These are phyloP conservation scores for Trichoplax adhaerens DNA, from an alignment of 37 sponge, comb jelly and placozoan species.

Conservation along the genomic window DNA sequence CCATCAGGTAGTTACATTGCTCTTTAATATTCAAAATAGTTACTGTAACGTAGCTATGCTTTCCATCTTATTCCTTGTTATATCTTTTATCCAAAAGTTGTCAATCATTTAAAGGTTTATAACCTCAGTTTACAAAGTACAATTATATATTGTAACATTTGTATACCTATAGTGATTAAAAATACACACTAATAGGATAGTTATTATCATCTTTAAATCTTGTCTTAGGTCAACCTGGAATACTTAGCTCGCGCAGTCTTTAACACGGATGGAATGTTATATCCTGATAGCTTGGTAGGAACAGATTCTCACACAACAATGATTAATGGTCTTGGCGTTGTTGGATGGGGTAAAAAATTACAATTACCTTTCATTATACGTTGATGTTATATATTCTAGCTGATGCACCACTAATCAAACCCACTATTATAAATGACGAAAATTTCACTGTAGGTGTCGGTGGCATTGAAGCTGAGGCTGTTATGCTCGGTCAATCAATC, in stretches of 20 bases:
- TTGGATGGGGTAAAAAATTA: constrained; percentile 69
- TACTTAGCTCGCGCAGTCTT: constrained; percentile 78
- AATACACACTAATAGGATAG: neutral
- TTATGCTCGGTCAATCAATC: constrained; percentile 79
- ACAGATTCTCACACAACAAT: constrained; percentile 87
- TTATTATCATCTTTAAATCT: neutral
- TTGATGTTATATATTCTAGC: too few species aligned
- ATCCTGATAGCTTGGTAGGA: constrained; percentile 86
- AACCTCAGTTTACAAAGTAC: too few species aligned
- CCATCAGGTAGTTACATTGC: constrained; percentile 38
- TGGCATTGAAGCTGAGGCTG: constrained; percentile 86
- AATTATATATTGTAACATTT: too few species aligned
- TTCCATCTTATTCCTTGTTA: too few species aligned
- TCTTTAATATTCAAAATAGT: too few species aligned
- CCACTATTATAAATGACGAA: neutral
- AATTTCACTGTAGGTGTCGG: constrained; percentile 48
- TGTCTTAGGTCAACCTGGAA: constrained; percentile 67
- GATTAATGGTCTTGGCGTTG: constrained; percentile 83
- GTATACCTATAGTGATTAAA: too few species aligned
- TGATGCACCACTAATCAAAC: neutral
- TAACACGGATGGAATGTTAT: constrained; percentile 36
- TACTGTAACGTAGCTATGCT: too few species aligned
- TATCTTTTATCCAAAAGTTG: too few species aligned
- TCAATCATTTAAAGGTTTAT: too few species aligned
- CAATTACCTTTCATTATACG: neutral